Base-by-base conservation (phyloP, 2,797 vertebrate species). In the Alexandromys oeconomus region DNA sequence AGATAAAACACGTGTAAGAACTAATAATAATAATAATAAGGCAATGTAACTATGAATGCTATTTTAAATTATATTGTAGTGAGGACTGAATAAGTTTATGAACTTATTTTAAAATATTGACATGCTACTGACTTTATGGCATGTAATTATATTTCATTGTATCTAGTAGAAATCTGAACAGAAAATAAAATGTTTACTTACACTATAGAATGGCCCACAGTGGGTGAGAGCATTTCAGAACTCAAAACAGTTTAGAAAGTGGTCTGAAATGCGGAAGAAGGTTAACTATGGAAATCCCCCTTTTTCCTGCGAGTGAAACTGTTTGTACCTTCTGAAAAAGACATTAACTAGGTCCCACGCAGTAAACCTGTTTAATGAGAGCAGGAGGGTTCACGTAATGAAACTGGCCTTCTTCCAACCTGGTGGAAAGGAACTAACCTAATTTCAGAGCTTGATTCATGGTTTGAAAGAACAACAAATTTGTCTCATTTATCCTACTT, bases 391-490 rank as follows among this genome's bases (percentile, higher is more conserved):
- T 95, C 67, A 61, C 12, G 23, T 57, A 69, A 82, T 94, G 14
- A 96, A 96, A 92, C 61, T 94, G 92, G 74, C 74, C 78, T 80
- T 54, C 63, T 96, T 94, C 78, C 65, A 94, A 89, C 81, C 15
- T 73, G 27, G 40, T 76, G 89, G 43, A 93, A 91, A 93, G 43
- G 46, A 51, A 78, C 34, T 37, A 46, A 95, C 40, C 71, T 76
- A 91, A 95, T 95, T 97, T 93, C 63, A 86, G 92, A 93, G 46
- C 85, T 93, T 82, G 87, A 91, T 67, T 92, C 74, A 57, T 87
- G 29, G 73, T 88, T 97, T 97, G 63, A 84, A 97, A 81, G 93
- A 95, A 93, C 40, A 96, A 91, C 51, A 94, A 40, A 95, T 94
- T 81, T 88, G 91, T 95, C 96, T 95, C 93, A 87, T 96, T 94